Conservation (phyloP, 2,888 invertebrate genomes). For the Pollenia labialis region DNA sequence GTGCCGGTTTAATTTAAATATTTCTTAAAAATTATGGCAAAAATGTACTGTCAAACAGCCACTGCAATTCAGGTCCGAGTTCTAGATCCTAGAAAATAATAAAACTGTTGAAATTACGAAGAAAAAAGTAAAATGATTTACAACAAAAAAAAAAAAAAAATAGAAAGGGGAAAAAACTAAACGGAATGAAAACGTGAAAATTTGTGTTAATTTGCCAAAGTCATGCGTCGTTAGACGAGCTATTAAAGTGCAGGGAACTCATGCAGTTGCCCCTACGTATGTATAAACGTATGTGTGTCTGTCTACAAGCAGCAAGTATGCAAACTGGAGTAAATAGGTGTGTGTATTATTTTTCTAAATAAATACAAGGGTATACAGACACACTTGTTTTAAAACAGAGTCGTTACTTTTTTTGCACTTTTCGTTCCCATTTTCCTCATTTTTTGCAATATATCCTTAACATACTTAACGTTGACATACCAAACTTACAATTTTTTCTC, state of each 20-base stretch:
- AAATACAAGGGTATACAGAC: conserved; percentile 33
- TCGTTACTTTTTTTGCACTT: conserved; percentile 45
- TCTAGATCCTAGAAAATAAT: conserved; percentile 25
- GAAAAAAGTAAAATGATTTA: conserved; percentile 56
- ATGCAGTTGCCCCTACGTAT: conserved; percentile 13
- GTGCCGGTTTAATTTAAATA: conserved; percentile 27
- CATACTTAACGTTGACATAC: conserved; percentile 2
- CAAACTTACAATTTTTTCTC: conserved; percentile 15
- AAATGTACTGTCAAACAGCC: not conserved
- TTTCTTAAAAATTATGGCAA: conserved; percentile 9
- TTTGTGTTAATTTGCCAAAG: conserved; percentile 75
- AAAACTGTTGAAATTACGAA: conserved; percentile 22
- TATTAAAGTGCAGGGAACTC: conserved; percentile 20
- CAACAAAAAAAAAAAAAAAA: not conserved
- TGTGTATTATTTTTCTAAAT: not conserved
- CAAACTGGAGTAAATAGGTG: not conserved
- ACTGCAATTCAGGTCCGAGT: conserved; percentile 1
- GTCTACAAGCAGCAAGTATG: not conserved
- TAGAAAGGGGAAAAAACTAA: not conserved
- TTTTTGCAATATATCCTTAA: not conserved
- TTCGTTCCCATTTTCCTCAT: conserved; percentile 30
- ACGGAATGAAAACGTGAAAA: conserved; percentile 64
- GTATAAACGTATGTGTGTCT: not conserved
- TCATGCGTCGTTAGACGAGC: conserved; percentile 70
- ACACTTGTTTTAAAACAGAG: not conserved